Base-by-base conservation (phyloP, 2,113 vertebrate species). In the Thalassoma bifasciatum region DNA sequence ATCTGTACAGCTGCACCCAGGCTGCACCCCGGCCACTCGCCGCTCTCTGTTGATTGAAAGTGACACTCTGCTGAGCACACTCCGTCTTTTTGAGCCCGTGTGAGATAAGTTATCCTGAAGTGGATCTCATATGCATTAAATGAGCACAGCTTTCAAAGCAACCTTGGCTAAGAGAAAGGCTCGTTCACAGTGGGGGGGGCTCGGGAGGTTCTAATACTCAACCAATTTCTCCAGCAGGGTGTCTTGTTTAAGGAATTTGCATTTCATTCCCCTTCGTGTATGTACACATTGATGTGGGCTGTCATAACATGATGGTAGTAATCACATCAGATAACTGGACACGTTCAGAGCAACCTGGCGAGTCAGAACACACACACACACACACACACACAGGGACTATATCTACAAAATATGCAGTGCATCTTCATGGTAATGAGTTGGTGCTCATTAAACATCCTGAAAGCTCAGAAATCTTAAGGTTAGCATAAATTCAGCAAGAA, bases 41-140 rank as follows among this genome's bases (percentile, higher is more conserved):
- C 5, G 0, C 59, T 12, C 65, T 3, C 65, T 0, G 38, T 12
- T 83, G 82, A 90, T 88, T 78, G 75, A 69, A 70, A 79, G 82
- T 75, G 88, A 76, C 88, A 88, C 63, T 83, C 77, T 86, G 82
- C 82, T 90, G 84, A 90, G 78, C 86, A 80, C 75, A 30, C 21
- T 60, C n/a, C 10, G 36, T 77, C 73, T 47, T 49, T 52, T 40
- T 59, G 57, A 59, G 57, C 10, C 2, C 72, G 17, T 13, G 59
- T 22, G 68, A 73, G 62, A 68, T 73, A 62, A 76, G 58, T 67
- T 72, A 71, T 62, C 53, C 30, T 37, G 56, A 77, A 73, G 73
- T 73, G 57, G 36, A 47, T 79, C 76, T 84, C 68, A 70, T 82
- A 56, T 77, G 81, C 69, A 74, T 69, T 60, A 73, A 84, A 72